Percentiles rank a stretch among this genome's conserved stretches.
Evolutionary conservation across 2,113 vertebrate genomes (phyloP).

Genomic region (Myodes glareolus): DNA sequence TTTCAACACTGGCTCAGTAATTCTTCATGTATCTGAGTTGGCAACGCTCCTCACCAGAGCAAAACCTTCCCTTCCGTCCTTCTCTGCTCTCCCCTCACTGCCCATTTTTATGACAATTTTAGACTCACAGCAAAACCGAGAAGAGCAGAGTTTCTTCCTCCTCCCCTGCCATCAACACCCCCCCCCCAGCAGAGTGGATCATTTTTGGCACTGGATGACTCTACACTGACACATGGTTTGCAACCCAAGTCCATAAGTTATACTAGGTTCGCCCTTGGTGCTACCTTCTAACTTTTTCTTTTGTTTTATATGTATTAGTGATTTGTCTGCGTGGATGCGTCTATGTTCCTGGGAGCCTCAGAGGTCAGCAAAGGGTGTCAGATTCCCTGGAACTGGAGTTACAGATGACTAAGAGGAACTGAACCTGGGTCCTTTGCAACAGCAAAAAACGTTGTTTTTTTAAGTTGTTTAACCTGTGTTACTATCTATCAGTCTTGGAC

Average conservation of each 20-base stretch:
- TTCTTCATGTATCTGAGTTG: background rate
- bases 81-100: background rate
- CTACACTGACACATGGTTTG: background rate
- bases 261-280: background rate
- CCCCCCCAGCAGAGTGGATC: background rate
- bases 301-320: background rate
- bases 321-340: background rate
- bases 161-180: background rate
- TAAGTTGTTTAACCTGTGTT: too few relatives aligned
- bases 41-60: background rate
- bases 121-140: slow-evolving; percentile 24
- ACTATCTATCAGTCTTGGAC: background rate
- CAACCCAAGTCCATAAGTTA: background rate
- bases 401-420: background rate
- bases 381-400: background rate
- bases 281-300: background rate
- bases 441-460: too few relatives aligned
- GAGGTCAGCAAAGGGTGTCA: background rate
- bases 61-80: fast-evolving
- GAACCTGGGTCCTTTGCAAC: background rate
- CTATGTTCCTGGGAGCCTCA: background rate
- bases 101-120: background rate
- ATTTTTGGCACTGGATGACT: background rate
- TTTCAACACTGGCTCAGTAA: background rate
- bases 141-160: background rate